Evolutionary conservation across 2,113 vertebrate genomes (phyloP).

Genomic region (Lepisosteus osseus): DNA sequence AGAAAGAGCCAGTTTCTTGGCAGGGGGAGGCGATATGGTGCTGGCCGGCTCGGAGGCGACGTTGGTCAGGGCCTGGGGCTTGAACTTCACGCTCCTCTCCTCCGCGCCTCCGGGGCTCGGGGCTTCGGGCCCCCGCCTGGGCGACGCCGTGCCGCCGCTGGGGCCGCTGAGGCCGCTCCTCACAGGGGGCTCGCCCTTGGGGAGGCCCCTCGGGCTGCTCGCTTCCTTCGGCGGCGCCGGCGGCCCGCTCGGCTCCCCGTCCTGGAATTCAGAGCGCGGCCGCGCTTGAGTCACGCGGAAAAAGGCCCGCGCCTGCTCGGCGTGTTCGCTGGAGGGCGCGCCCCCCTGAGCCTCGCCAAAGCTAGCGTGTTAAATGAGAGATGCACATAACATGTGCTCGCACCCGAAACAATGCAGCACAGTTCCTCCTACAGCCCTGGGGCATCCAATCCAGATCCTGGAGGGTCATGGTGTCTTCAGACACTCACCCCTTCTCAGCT

Average conservation of each 20-base stretch:
- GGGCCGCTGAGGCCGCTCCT: conserved; percentile 38
- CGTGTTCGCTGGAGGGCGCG: too few relatives aligned
- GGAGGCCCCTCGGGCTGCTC: conserved; percentile 50
- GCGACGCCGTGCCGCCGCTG: conserved; percentile 42
- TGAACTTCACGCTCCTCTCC: conserved; percentile 54
- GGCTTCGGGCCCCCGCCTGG: conserved; percentile 40
- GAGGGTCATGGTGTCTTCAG: too few relatives aligned
- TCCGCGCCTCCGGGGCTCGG: conserved; percentile 36
- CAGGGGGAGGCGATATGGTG: conserved; percentile 76
- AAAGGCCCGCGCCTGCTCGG: too few relatives aligned
- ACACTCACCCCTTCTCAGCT: too few relatives aligned
- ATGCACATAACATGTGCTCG: too few relatives aligned
- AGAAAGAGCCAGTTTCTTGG: conserved; percentile 80
- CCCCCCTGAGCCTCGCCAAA: too few relatives aligned
- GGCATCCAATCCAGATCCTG: too few relatives aligned
- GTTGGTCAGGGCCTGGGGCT: conserved; percentile 51
- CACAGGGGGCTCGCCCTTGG: conserved; percentile 48
- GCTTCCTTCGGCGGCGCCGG: neutral
- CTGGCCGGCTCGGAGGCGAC: conserved; percentile 51
- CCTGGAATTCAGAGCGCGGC: conserved; percentile 35
- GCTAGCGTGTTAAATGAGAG: too few relatives aligned
- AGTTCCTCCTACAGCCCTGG: too few relatives aligned
- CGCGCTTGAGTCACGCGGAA: neutral
- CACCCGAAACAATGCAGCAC: too few relatives aligned
- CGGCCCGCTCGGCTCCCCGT: neutral